phyloP scores from a whole-genome alignment of 1,140 invertebrate species.

The Theocolax elegans region DNA sequence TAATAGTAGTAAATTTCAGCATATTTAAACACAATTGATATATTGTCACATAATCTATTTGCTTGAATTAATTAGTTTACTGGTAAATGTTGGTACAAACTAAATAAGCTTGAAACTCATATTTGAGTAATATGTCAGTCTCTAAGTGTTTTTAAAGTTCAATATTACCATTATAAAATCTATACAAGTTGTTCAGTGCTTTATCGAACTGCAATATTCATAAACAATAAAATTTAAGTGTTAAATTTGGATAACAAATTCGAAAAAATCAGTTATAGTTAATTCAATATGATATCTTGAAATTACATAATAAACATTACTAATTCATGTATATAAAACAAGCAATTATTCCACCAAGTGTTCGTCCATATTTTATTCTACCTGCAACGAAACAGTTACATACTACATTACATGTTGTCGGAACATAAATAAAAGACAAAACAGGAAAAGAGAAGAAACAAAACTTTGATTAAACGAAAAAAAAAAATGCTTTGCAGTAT shows the following conservation, averaged over 20 bases:
- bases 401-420: constrained; percentile 15
- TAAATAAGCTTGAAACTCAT: constrained; percentile 41
- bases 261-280: constrained; percentile 1
- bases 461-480: constrained; percentile 26
- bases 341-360: constrained; percentile 17
- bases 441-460: constrained; percentile 14
- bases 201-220: constrained; percentile 26
- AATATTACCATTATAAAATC: constrained; percentile 44
- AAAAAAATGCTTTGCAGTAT: constrained; percentile 5
- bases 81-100: constrained; percentile 28
- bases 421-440: constrained; percentile 36
- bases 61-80: constrained; percentile 28
- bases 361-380: constrained; percentile 29
- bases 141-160: constrained; percentile 25
- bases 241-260: neutral
- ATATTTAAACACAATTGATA: constrained; percentile 41
- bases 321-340: constrained; percentile 23
- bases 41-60: constrained; percentile 25
- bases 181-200: constrained; percentile 28
- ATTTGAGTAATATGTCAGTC: constrained; percentile 36
- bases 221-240: constrained; percentile 18
- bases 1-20: constrained; percentile 41
- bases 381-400: constrained; percentile 19
- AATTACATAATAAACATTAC: constrained; percentile 16
- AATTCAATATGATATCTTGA: constrained; percentile 2